These are phyloP conservation scores for Lingula anatina DNA, from an alignment of 2,888 invertebrate genomes.

Conservation along the genomic window DNA sequence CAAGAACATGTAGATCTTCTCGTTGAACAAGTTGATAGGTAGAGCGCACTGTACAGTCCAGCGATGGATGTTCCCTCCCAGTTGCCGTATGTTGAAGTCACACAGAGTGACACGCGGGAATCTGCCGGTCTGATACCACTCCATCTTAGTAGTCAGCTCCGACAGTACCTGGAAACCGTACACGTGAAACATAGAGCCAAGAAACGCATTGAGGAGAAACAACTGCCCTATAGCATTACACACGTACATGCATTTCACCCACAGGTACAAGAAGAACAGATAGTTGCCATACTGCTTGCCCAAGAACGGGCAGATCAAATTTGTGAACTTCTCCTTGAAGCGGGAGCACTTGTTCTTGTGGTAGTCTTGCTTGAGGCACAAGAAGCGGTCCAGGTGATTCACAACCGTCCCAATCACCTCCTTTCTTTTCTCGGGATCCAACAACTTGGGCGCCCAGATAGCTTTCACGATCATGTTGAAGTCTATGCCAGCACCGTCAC, in stretches of 20 bases:
- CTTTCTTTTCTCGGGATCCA: slow-evolving; percentile 52
- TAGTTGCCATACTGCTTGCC: slow-evolving; percentile 55
- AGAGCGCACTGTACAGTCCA: no score
- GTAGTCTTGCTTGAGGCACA: slow-evolving; percentile 46
- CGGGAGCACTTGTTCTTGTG: slow-evolving; percentile 40
- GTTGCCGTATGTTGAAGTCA: no score
- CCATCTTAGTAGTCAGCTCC: no score
- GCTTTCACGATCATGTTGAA: slow-evolving; percentile 49
- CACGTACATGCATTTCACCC: slow-evolving; percentile 51
- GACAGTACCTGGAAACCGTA: no score
- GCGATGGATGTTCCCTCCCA: no score
- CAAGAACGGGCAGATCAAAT: slow-evolving; percentile 39
- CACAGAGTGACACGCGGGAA: no score
- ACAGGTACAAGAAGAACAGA: slow-evolving; percentile 51
- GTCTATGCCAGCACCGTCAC: slow-evolving; percentile 55
- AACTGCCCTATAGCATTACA: slow-evolving; percentile 53
- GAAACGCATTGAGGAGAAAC: slow-evolving; percentile 54
- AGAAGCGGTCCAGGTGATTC: slow-evolving; percentile 55
- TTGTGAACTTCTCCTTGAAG: slow-evolving; percentile 38
- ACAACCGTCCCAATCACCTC: slow-evolving; percentile 54
- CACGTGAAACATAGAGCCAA: no score
- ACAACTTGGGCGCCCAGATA: slow-evolving; percentile 50
- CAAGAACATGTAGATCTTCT: no score
- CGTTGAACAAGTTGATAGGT: no score
- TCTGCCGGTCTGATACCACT: no score